These are phyloP conservation scores for Periplaneta americana DNA, from an alignment of 1,140 invertebrate species.

Conservation along the genomic window DNA sequence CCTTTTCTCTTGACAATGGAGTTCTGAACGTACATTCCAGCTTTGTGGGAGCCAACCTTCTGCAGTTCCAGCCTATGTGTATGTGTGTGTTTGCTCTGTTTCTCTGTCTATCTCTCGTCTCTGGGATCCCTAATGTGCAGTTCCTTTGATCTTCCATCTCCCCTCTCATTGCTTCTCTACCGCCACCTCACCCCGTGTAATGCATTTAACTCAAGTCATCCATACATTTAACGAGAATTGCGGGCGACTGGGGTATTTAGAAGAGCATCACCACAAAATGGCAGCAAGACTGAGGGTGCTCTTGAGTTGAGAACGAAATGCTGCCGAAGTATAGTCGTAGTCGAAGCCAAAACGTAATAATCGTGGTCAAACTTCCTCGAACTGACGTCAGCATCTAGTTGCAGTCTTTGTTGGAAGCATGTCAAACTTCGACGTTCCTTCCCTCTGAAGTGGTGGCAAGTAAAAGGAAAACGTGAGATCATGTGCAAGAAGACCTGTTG, in stretches of 20 bases:
- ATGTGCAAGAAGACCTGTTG: too few relatives aligned
- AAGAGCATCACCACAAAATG: not conserved
- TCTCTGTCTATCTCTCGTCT: not conserved
- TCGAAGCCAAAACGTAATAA: not conserved
- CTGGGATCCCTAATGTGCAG: not conserved
- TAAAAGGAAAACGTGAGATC: too few relatives aligned
- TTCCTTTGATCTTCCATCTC: not conserved
- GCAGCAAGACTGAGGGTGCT: not conserved
- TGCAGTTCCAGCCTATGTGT: not conserved
- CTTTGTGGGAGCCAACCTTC: not conserved
- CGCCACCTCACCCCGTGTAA: too few relatives aligned
- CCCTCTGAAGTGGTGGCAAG: too few relatives aligned
- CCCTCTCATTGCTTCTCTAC: not conserved
- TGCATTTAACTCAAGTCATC: not conserved
- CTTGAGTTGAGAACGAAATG: not conserved
- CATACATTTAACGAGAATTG: not conserved
- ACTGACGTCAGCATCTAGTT: too few relatives aligned
- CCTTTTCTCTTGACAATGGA: not conserved
- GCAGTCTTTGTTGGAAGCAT: too few relatives aligned
- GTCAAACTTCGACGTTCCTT: too few relatives aligned
- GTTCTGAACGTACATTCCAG: not conserved
- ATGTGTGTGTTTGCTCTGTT: not conserved
- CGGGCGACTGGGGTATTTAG: not conserved
- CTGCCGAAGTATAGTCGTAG: not conserved
- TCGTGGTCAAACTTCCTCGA: too few relatives aligned